phyloP scores from a whole-genome alignment of 2,888 invertebrate genomes.

The Cephus nigrinus region DNA sequence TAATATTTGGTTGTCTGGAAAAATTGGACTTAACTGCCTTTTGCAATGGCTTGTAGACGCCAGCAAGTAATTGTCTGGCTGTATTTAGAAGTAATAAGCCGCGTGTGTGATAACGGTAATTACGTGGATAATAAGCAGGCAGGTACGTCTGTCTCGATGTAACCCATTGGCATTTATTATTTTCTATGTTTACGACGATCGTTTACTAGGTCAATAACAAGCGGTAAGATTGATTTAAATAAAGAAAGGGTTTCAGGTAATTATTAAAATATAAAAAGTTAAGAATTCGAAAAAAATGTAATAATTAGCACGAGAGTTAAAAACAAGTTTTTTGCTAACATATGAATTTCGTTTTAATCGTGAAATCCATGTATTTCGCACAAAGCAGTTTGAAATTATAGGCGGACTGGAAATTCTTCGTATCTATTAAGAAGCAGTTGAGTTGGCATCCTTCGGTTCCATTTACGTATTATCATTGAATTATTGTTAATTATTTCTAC shows the following conservation, averaged over 20 bases:
- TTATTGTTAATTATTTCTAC: neutral
- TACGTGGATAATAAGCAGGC: conserved; percentile 26
- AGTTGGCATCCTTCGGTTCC: neutral
- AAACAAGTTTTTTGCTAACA: neutral
- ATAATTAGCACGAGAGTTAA: neutral
- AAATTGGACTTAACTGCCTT: neutral
- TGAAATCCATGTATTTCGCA: neutral
- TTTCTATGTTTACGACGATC: neutral
- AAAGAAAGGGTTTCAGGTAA: neutral
- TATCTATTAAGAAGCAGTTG: neutral
- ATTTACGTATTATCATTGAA: neutral
- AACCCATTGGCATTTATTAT: conserved; percentile 4
- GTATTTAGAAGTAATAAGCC: conserved; percentile 5
- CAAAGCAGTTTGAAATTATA: neutral
- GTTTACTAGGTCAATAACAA: conserved; percentile 2
- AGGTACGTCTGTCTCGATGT: neutral
- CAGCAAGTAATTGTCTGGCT: neutral
- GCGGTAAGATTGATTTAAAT: neutral
- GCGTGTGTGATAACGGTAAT: conserved; percentile 28
- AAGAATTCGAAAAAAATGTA: no score
- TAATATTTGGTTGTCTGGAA: neutral
- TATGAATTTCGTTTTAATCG: neutral
- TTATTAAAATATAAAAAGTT: neutral
- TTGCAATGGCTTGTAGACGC: conserved; percentile 3
- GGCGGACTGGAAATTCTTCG: neutral